Evolutionary conservation across 2,113 vertebrate species (phyloP).

Genomic region (Plestiodon gilberti): DNA sequence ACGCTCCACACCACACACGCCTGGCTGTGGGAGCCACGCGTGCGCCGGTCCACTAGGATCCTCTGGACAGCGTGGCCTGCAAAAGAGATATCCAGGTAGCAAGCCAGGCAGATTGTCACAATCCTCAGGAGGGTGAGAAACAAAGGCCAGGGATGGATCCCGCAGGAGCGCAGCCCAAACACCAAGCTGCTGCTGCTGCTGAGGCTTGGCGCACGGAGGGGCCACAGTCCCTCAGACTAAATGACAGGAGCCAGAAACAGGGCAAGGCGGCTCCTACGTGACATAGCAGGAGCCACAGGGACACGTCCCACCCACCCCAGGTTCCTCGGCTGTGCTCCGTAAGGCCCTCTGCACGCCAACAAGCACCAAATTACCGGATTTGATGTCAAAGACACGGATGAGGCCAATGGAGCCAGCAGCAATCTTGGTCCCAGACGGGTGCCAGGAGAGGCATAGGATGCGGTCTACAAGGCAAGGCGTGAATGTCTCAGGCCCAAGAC

Average conservation of each 20-base stretch:
- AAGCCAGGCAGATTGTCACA: too few relatives aligned
- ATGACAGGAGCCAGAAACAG: background rate
- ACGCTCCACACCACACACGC: slow-evolving; percentile 91
- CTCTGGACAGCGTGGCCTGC: slow-evolving; percentile 82
- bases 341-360: fast-evolving
- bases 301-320: background rate
- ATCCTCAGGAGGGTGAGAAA: too few relatives aligned
- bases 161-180: too few relatives aligned
- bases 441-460: slow-evolving; percentile 90
- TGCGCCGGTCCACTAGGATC: slow-evolving; percentile 83
- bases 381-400: slow-evolving; percentile 81
- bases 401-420: slow-evolving; percentile 86
- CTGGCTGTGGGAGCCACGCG: slow-evolving; percentile 56
- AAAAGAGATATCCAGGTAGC: background rate
- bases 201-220: too few relatives aligned
- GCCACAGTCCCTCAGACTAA: too few relatives aligned
- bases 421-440: slow-evolving; percentile 79
- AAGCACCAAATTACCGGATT: slow-evolving; percentile 78
- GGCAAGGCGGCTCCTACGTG: too few relatives aligned
- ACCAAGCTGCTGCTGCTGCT: too few relatives aligned
- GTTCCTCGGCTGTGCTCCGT: background rate
- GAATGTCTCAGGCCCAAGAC: background rate
- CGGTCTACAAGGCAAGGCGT: slow-evolving; percentile 76
- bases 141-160: too few relatives aligned
- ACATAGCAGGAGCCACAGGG: background rate